phyloP scores from a whole-genome alignment of 2,888 invertebrate species.

The Smittia sp. region DNA sequence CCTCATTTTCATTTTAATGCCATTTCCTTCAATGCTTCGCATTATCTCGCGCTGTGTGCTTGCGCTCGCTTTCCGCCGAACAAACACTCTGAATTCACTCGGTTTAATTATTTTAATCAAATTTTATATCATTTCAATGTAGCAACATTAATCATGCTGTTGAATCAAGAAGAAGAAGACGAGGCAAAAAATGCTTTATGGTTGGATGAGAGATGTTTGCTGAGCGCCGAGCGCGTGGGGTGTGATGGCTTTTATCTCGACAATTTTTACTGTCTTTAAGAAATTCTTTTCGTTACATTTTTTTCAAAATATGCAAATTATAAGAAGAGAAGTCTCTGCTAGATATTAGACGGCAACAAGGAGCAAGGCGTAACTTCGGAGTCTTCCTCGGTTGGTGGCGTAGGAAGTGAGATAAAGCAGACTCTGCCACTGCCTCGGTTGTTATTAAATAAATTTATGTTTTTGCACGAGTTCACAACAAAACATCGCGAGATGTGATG shows the following conservation, averaged over 20 bases:
- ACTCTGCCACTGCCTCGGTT: slow-evolving; percentile 29
- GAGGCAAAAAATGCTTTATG: slow-evolving; percentile 9
- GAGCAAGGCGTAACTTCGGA: background rate
- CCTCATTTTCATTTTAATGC: slow-evolving; percentile 23
- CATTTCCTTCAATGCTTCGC: slow-evolving; percentile 7
- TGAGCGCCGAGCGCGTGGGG: slow-evolving; percentile 6
- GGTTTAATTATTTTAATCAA: slow-evolving; percentile 42
- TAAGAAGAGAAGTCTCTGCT: background rate
- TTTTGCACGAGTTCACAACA: slow-evolving; percentile 35
- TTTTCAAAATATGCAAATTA: slow-evolving; percentile 37
- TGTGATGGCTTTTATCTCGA: slow-evolving; percentile 37
- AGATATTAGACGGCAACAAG: background rate
- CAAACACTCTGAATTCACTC: background rate
- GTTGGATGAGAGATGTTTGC: slow-evolving; percentile 24
- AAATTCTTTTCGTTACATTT: background rate
- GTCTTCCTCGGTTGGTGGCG: background rate
- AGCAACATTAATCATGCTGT: slow-evolving; percentile 41
- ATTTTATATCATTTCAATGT: slow-evolving; percentile 42
- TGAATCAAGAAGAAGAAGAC: slow-evolving; percentile 3
- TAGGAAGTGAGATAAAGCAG: slow-evolving; percentile 41
- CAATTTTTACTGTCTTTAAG: background rate
- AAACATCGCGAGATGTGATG: slow-evolving; percentile 12
- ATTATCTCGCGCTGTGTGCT: slow-evolving; percentile 3
- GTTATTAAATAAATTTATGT: slow-evolving; percentile 40
- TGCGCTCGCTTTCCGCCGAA: background rate